Base-by-base conservation (phyloP, 2,797 vertebrate genomes). In the Uromys caudimaculatus region DNA sequence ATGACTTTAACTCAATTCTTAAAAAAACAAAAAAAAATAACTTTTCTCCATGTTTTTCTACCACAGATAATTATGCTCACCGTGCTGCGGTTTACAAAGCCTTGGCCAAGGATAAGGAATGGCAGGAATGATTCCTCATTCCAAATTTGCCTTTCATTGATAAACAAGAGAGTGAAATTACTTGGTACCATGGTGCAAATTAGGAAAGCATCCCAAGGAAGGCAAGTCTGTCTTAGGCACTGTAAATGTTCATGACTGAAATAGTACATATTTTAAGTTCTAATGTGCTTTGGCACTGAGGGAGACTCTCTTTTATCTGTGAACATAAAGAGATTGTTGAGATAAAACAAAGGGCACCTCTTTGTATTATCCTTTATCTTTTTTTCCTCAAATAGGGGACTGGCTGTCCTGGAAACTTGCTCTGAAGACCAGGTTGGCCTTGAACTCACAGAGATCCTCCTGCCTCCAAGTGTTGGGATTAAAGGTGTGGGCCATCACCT, bases 141-240 rank as follows among this genome's bases (percentile, higher is more conserved):
- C 98, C 97, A 96, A 98, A 98, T 69, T 97, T 99, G 7, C 98
- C 99, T 8, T 98, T 99, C 98, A 89, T 99, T 38, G 98, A 96
- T 1, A 98, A 98, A 54, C 99, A 99, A 97, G 98, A 99, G 90
- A 99, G 98, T 93, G 99, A 99, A 97, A 98, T 99, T 95, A 97
- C 90, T 97, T 99, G 95, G 98, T 99, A 56, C 99, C 99, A 0
- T 99, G 99, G 99, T 99, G 99, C 97, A 98, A 98, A 19, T 96
- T 99, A 76, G 97, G 98, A 95, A 98, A 67, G 32, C 99, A 99
- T n/a, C 98, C 98, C 14, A 99, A 99, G 94, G 98, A 99, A 94
- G 99, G 99, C 96, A 98, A 98, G 99, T 62, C 89, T 90, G 69
- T 47, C 35, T 27, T 52, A 64, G 14, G 44, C n/a, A 58, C 24